phyloP scores from a whole-genome alignment of 30 jellyfish, hydroid and myxozoan genomes.

The Hydractinia symbiolongicarpus region DNA sequence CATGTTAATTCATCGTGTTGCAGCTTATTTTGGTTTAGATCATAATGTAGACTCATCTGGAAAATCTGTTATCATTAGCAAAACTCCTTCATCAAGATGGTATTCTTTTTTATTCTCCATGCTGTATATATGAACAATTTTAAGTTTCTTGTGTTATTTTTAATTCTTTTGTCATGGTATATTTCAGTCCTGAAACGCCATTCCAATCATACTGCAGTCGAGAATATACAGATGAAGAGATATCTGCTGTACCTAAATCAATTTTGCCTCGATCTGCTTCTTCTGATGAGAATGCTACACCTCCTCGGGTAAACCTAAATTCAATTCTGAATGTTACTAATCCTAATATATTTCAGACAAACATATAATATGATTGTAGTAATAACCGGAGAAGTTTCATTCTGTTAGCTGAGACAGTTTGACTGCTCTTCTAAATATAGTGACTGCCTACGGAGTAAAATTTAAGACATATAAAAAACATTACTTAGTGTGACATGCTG shows the following conservation, averaged over 20 bases:
- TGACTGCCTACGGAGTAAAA: too few relatives aligned
- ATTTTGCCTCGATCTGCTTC: slow-evolving; percentile 78
- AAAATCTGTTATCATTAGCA: slow-evolving; percentile 80
- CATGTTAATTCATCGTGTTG: slow-evolving; percentile 96
- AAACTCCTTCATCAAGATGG: slow-evolving; percentile 70
- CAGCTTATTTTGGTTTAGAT: slow-evolving; percentile 93
- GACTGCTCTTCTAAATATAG: too few relatives aligned
- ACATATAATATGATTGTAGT: too few relatives aligned
- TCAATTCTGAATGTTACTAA: background rate
- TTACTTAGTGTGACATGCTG: too few relatives aligned
- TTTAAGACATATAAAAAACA: too few relatives aligned
- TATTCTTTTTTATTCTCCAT: slow-evolving; percentile 22
- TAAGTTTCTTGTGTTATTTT: background rate
- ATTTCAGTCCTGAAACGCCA: slow-evolving; percentile 72
- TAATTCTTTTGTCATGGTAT: background rate
- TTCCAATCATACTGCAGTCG: slow-evolving; percentile 90
- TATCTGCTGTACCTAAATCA: slow-evolving; percentile 65
- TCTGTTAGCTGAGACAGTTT: too few relatives aligned
- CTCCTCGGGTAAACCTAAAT: slow-evolving; percentile 68
- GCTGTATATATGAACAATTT: background rate
- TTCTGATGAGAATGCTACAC: slow-evolving; percentile 70
- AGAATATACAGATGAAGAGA: slow-evolving; percentile 91
- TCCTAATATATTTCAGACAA: background rate
- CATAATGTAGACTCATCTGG: slow-evolving; percentile 93
- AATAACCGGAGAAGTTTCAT: too few relatives aligned